Conservation (phyloP, 1,140 invertebrate genomes). For the Euura lappo region DNA sequence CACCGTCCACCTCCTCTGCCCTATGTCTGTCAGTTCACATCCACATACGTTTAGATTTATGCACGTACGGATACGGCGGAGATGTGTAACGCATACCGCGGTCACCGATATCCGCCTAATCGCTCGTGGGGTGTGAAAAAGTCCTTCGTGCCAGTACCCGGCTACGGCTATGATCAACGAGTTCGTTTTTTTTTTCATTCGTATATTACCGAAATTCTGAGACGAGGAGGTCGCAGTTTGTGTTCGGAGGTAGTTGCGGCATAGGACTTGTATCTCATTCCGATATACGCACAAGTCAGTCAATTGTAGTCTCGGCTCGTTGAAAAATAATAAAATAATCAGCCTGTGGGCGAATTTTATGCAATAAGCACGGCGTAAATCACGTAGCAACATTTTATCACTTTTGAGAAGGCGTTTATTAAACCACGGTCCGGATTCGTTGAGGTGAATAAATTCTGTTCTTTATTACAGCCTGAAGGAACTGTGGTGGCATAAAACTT, state of each 20-base stretch:
- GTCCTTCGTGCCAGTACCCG: not conserved
- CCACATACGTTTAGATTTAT: not conserved
- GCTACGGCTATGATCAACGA: too few species aligned
- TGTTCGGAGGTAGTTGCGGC: not conserved
- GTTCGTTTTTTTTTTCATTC: not conserved
- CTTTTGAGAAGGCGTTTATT: too few species aligned
- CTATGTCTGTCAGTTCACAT: not conserved
- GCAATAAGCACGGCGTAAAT: too few species aligned
- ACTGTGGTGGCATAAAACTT: too few species aligned
- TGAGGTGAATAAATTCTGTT: too few species aligned
- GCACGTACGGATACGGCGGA: not conserved
- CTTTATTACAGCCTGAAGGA: too few species aligned
- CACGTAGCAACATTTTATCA: too few species aligned
- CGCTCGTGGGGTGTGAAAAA: not conserved
- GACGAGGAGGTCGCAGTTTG: not conserved
- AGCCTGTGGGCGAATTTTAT: too few species aligned
- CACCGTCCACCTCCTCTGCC: not conserved
- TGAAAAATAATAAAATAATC: too few species aligned
- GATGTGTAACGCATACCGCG: not conserved
- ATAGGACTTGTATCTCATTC: not conserved
- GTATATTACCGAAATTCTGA: conserved; percentile 3
- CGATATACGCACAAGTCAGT: not conserved
- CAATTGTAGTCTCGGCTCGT: too few species aligned
- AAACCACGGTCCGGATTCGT: too few species aligned
- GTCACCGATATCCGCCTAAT: not conserved